phyloP scores from a whole-genome alignment of 2,888 invertebrate genomes.

The Tipula unca region DNA sequence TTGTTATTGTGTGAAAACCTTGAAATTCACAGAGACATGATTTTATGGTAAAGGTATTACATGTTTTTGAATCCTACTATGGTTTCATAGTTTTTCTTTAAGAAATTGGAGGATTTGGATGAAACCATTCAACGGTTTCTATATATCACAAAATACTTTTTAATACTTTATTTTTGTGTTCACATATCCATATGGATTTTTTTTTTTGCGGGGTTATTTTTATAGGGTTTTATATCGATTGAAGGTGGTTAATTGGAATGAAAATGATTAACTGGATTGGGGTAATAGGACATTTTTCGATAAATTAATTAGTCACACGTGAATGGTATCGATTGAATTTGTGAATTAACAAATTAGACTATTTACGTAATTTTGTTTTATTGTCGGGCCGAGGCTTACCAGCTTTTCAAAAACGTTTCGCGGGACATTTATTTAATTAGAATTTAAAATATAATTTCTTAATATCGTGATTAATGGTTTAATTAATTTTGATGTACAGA shows the following conservation, averaged over 20 bases:
- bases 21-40: not conserved
- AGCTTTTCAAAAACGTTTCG: too few species aligned
- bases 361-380: too few species aligned
- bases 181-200: not conserved
- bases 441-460: too few species aligned
- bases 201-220: slow-evolving; percentile 1
- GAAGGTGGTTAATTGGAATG: not conserved
- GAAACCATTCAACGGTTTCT: not conserved
- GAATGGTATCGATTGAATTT: not conserved
- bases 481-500: too few species aligned
- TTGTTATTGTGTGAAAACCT: not conserved
- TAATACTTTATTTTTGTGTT: not conserved
- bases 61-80: not conserved
- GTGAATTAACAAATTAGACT: too few species aligned
- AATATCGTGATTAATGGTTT: too few species aligned
- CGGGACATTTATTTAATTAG: too few species aligned
- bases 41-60: not conserved
- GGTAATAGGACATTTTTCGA: not conserved
- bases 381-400: too few species aligned
- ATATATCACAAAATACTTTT: not conserved
- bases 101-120: not conserved
- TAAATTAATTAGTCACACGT: not conserved
- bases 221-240: not conserved
- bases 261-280: not conserved
- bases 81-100: not conserved